Conservation (phyloP, 2,888 invertebrate species). For the Campoletis raptor region DNA sequence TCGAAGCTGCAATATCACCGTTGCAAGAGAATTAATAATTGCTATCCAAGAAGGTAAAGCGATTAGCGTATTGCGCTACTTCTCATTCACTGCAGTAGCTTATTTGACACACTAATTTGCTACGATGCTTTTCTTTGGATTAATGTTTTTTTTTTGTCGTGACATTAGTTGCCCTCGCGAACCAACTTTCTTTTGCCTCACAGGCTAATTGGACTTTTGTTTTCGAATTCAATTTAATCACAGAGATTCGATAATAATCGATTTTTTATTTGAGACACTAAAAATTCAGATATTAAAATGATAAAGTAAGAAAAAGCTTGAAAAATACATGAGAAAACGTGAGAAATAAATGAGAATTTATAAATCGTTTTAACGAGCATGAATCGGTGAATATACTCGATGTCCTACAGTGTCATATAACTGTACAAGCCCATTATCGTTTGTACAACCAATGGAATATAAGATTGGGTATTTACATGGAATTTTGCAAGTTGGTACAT, state of each 20-base stretch:
- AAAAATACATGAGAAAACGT: neutral
- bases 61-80: slow-evolving; percentile 43
- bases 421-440: slow-evolving; percentile 45
- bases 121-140: slow-evolving; percentile 15
- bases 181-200: neutral
- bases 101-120: slow-evolving; percentile 50
- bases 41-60: slow-evolving; percentile 21
- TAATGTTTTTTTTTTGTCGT: neutral
- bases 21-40: slow-evolving; percentile 54
- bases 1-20: slow-evolving; percentile 20
- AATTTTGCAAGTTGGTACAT: slow-evolving; percentile 27
- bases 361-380: neutral
- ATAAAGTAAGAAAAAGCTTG: neutral
- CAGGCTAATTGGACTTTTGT: neutral
- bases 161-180: neutral
- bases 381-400: slow-evolving; percentile 13
- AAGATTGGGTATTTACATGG: slow-evolving; percentile 27
- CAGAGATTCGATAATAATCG: neutral
- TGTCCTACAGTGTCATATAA: slow-evolving; percentile 13
- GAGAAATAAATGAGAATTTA: slow-evolving; percentile 11
- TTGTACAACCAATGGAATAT: neutral
- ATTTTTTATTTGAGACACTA: neutral
- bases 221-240: neutral
- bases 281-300: neutral
- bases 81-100: slow-evolving; percentile 49